Base-by-base conservation (phyloP, 2,797 vertebrate genomes). In the Onychomys torridus region DNA sequence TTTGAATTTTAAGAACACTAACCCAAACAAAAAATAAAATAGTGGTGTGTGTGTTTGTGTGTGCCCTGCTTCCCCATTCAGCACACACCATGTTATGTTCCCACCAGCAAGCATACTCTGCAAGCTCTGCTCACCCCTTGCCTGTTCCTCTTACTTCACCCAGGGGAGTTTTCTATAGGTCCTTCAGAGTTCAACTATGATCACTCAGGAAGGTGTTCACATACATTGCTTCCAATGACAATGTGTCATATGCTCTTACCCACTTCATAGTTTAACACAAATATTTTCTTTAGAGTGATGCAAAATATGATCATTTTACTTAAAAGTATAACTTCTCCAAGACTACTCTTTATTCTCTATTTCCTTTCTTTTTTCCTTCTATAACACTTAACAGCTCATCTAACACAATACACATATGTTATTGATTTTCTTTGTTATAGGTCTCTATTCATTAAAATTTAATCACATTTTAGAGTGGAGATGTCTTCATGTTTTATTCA, bases 1-100 rank as follows among this genome's bases (percentile, higher is more conserved):
- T 21, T 93, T 92, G 75, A 84, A 83, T 75, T 91, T 93, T 87
- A 76, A 85, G 32, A 83, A 87, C 40, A 29, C n/a, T 52, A 89
- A 89, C 57, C 2, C 34, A 67, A 78, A 23, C 46, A 93, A 75
- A 89, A 89, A n/a, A 63, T 13, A 65, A 86, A 52, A 52, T 52
- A 52, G 49, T 52, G n/a, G 23, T 1, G 17, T 71, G 34, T 71
- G 34, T 69, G 17, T 69, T 16, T 69, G 34, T 88, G 29, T 87
- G 29, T 40, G 12, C 12, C 25, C 85, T 57, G 12, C n/a, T 21
- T 59, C 73, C 10, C 82, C 34, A 65, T 13, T 85, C 29, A 71
- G 25, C 10, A 37, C 43, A 40, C 32, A 61, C 6, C n/a, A 27
- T n/a, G 46, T 12, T 40, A 8, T 0, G 1, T 57, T 17, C 52